Conservation (phyloP, 2,797 vertebrate genomes). For the Chromobotia macracanthus region DNA sequence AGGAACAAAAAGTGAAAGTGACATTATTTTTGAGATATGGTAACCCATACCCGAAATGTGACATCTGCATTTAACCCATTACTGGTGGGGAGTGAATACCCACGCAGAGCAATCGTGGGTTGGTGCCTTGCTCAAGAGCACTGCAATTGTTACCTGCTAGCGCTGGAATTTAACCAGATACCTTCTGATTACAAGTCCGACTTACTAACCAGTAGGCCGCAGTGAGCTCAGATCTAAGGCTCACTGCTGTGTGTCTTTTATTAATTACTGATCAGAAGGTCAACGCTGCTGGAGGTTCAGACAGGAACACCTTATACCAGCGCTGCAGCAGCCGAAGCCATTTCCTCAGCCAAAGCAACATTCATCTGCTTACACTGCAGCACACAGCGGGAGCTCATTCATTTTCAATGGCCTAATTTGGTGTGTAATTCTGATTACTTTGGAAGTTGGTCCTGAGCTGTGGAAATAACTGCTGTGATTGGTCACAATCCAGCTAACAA, state of each 20-base stretch:
- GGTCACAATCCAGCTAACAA: background rate
- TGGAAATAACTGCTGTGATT: constrained; percentile 30
- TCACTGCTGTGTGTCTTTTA: constrained; percentile 42
- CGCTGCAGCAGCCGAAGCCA: constrained; percentile 49
- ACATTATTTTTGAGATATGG: too few relatives aligned
- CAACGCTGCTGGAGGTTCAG: constrained; percentile 47
- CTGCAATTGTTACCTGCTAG: background rate
- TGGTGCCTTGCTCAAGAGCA: too few relatives aligned
- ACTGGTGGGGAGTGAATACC: too few relatives aligned
- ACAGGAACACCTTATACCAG: constrained; percentile 52
- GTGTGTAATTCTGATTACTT: constrained; percentile 62
- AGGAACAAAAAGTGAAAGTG: constrained; percentile 26
- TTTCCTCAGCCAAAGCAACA: constrained; percentile 49
- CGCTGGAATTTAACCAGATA: too few relatives aligned
- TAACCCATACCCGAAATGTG: too few relatives aligned
- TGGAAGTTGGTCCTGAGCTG: constrained; percentile 47
- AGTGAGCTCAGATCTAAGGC: background rate
- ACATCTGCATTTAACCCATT: too few relatives aligned
- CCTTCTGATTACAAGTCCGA: too few relatives aligned
- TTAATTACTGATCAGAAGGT: constrained; percentile 57
- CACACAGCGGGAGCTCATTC: constrained; percentile 56
- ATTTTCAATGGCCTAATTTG: constrained; percentile 61
- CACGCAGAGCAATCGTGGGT: too few relatives aligned
- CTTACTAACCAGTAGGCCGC: too few relatives aligned
- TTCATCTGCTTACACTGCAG: constrained; percentile 54